These are phyloP conservation scores for Tragopan temminckii DNA, from an alignment of 2,797 vertebrate genomes.

Conservation along the genomic window DNA sequence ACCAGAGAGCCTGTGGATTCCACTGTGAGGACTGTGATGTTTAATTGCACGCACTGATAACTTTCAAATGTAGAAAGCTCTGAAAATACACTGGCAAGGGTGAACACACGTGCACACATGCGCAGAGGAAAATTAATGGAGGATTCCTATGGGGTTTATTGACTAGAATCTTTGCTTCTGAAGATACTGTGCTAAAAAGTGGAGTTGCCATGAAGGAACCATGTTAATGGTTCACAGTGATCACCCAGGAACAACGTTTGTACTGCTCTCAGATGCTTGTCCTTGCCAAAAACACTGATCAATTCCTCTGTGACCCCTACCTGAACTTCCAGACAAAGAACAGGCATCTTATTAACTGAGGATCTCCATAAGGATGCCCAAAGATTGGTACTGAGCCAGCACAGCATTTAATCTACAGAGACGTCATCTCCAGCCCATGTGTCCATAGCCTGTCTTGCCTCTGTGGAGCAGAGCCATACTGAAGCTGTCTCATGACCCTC, in stretches of 20 bases:
- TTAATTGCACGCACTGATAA: neutral
- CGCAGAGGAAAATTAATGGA: neutral
- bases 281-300: neutral
- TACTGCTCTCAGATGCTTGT: neutral
- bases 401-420: neutral
- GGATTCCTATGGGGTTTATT: neutral
- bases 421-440: neutral
- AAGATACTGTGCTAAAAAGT: neutral
- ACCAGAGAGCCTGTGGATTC: neutral
- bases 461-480: neutral
- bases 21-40: neutral
- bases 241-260: neutral
- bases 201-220: neutral
- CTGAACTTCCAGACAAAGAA: fast-evolving
- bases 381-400: neutral
- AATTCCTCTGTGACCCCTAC: fast-evolving
- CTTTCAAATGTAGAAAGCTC: neutral
- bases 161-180: neutral
- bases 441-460: neutral
- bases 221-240: neutral
- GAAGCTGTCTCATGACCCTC: neutral
- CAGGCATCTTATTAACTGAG: neutral
- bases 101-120: neutral
- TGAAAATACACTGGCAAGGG: neutral
- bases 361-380: neutral